Evolutionary conservation across 30 jellyfish, hydroid and myxozoan species (phyloP), one percentile per base, ranked within the genome.

Genomic region (Nemopilema nomurai): DNA sequence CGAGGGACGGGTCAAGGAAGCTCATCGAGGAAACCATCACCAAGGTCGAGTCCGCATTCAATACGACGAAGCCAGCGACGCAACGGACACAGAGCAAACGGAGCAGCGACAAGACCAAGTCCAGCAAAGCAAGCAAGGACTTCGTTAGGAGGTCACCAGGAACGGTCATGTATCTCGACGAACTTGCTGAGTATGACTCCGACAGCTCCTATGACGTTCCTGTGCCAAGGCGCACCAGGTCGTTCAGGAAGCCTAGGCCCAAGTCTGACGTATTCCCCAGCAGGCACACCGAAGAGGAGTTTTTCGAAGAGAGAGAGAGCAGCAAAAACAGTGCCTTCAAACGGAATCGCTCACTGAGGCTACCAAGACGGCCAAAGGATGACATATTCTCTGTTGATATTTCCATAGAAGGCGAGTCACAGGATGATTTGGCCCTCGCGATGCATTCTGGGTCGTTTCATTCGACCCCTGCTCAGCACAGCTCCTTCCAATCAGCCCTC

Each of bases 371-470:
- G 79, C 21, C 86, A 8, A 65, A 74, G 67, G 93, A 84, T 68
- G 93, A 84, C 74, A 73, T 84, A 82, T 84, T 84, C 51, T 32
- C 93, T 33, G 88, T 84, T 49, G 87, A 84, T 67, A 84, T 84
- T 23, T 41, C 57, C 53, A 28, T 84, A 22, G 93, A 84, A 0
- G 67, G 76, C 21, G 87, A 84, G 21, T 62, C 88, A 18, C 82
- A 67, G 33, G 89, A 80, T 67, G 89, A 80, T 63, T 80, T 81
- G 8, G 75, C 66, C 0, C 64, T 80, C 41, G 52, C 24, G 27
- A 28, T 68, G 66, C 71, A 67, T 31, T 80, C 89, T n/a, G 33
- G 66, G 18, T 28, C 62, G 8, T 71, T 6, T 4, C 22, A 28
- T 33, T 71, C 62, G 16, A 20, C 81, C 16, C 26, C 30, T 19